Base-by-base conservation (phyloP, 2,888 invertebrate species). In the Lepidocyrtinus sp. region DNA sequence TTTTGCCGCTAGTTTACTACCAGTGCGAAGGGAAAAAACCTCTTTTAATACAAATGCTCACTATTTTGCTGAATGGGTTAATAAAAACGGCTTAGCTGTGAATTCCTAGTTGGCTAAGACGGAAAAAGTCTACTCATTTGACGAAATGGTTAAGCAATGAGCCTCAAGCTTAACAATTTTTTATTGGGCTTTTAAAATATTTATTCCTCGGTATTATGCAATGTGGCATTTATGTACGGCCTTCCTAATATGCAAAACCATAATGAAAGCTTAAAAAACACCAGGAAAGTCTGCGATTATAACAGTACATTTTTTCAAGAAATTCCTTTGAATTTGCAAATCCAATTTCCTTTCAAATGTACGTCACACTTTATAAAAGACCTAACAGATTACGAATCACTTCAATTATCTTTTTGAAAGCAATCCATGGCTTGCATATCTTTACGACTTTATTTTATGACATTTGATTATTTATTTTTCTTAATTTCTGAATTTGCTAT, bases 21-120 rank as follows among this genome's bases (percentile, higher is more conserved):
- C n/a, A n/a, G 55, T n/a, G n/a, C n/a, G n/a, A 36, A 36, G 12
- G 55, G 12, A 36, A 36, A 55, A 55, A 55, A n/a, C 2, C 55
- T 55, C 55, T 55, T 55, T 55, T 3, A 55, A 17, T 2, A 55
- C 55, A 55, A 55, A 55, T 55, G 55, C 55, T n/a, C 73, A 67
- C 72, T 68, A 68, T 70, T 21, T 46, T 26, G 26, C 59, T 71
- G 70, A 72, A 77, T 77, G 72, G 72, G 78, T 63, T 62, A 46
- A 62, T 73, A 73, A 68, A n/a, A 71, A 78, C 68, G 67, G 61
- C 46, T 75, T 55, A 55, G 55, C 55, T 55, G 7, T 55, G 55
- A 55, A 15, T 55, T 7, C n/a, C 17, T 17, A 7, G 36, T 36
- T 36, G 5, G 12, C 5, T 36, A 36, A 12, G 36, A 36, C 5